A percentile compares a stretch with the other conserved stretches of the same genome.
These are phyloP conservation scores for Rhabdophis nuchalis DNA, from an alignment of 2,797 vertebrate genomes.

Conservation along the genomic window DNA sequence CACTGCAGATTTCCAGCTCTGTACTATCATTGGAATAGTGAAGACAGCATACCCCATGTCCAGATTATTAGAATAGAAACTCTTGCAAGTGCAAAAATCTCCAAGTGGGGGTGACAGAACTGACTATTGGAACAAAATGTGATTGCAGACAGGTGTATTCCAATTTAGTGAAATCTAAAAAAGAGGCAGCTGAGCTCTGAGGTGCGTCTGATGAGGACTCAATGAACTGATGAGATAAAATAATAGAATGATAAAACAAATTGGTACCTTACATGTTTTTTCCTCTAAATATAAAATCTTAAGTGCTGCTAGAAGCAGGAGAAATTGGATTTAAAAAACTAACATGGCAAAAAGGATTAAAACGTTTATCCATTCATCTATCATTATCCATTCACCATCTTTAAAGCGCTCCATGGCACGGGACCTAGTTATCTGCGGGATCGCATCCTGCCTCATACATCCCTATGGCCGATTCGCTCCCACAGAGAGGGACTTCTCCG, in stretches of 20 bases:
- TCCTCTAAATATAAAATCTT: background rate
- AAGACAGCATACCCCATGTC: too few species aligned
- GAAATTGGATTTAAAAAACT: background rate
- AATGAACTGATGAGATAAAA: background rate
- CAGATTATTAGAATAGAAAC: background rate
- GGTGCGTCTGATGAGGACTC: background rate
- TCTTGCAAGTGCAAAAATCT: background rate
- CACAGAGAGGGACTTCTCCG: too few species aligned
- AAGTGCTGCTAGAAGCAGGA: background rate
- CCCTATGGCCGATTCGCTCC: too few species aligned
- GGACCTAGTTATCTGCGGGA: too few species aligned
- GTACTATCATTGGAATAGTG: background rate
- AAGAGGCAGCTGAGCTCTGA: background rate
- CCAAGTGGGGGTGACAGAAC: background rate
- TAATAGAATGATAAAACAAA: background rate
- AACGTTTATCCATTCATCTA: background rate
- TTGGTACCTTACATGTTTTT: background rate
- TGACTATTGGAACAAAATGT: background rate
- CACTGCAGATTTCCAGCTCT: background rate
- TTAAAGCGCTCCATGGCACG: too few species aligned
- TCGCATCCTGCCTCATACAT: too few species aligned
- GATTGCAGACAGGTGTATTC: background rate
- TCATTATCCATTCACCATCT: too few species aligned
- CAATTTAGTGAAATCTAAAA: background rate
- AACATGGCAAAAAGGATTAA: background rate